Conservation (phyloP, 2,113 vertebrate species). For the Rhinichthys klamathensis region DNA sequence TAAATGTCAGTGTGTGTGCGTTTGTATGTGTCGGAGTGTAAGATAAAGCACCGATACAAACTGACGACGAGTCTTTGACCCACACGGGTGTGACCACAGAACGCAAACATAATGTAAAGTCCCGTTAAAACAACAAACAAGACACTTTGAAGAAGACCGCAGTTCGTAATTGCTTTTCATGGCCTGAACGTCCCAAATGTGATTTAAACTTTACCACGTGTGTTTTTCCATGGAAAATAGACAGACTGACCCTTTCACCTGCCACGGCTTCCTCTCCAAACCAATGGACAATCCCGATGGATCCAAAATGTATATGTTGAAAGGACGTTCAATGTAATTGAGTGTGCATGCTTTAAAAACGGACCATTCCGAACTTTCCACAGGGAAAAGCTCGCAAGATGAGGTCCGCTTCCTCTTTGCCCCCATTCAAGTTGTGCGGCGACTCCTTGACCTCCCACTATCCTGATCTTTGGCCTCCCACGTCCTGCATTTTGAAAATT, state of each 20-base stretch:
- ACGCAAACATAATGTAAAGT: background rate
- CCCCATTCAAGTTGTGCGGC: slow-evolving; percentile 63
- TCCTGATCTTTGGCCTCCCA: slow-evolving; percentile 61
- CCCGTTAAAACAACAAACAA: slow-evolving; percentile 31
- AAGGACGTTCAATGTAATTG: slow-evolving; percentile 47
- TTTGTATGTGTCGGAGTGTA: background rate
- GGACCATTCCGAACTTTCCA: slow-evolving; percentile 57
- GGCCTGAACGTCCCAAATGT: background rate
- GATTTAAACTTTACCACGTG: slow-evolving; percentile 17
- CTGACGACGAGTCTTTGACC: background rate
- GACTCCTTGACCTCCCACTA: slow-evolving; percentile 66
- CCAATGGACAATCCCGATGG: slow-evolving; percentile 36
- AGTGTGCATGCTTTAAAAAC: slow-evolving; percentile 37
- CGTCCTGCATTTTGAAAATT: slow-evolving; percentile 58
- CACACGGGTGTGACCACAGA: slow-evolving; percentile 33
- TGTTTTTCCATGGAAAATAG: slow-evolving; percentile 22
- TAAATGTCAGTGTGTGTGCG: slow-evolving; percentile 50
- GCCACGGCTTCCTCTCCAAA: slow-evolving; percentile 27
- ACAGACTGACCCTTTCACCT: slow-evolving; percentile 33
- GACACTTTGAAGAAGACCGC: background rate
- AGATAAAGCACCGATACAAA: slow-evolving; percentile 28
- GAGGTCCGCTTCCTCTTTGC: slow-evolving; percentile 69
- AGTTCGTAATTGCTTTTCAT: slow-evolving; percentile 45
- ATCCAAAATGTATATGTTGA: slow-evolving; percentile 42
- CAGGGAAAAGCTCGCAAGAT: slow-evolving; percentile 63